Percentiles rank a stretch among this genome's conserved stretches.
These are phyloP conservation scores for Urophycis tenuis DNA, from an alignment of 2,797 vertebrate genomes.

Conservation along the genomic window DNA sequence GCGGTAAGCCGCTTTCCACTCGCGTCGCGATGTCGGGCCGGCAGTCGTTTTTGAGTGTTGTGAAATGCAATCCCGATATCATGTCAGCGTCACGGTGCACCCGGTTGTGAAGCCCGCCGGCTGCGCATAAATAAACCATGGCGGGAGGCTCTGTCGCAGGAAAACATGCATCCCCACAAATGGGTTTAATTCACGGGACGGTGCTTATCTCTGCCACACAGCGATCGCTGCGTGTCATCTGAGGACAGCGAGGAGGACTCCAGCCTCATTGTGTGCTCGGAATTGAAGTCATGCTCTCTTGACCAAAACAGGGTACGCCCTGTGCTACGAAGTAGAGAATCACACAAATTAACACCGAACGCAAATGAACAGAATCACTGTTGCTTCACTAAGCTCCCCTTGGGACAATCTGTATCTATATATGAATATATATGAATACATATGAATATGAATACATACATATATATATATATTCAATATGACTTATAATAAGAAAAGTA, in stretches of 20 bases:
- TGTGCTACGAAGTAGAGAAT: no score
- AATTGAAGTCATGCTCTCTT: constrained; percentile 48
- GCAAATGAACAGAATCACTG: constrained; percentile 24
- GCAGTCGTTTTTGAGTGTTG: no score
- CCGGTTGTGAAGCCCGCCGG: no score
- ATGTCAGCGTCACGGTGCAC: no score
- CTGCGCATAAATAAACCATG: no score
- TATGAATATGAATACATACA: no score
- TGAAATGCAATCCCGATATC: no score
- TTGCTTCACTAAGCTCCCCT: not conserved
- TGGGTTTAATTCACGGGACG: constrained; percentile 39
- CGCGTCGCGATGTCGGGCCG: no score
- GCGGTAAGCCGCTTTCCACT: no score
- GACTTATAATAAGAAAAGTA: not conserved
- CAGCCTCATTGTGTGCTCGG: constrained; percentile 26
- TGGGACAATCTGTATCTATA: not conserved
- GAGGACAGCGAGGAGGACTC: constrained; percentile 35
- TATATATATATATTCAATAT: not conserved
- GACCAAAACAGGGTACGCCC: constrained; percentile 31
- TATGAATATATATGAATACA: no score
- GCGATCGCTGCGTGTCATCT: constrained; percentile 46
- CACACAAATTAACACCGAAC: not conserved
- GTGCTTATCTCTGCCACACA: constrained; percentile 50
- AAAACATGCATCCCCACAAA: constrained; percentile 21
- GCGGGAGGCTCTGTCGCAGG: not conserved